Evolutionary conservation across 2,888 invertebrate species (phyloP).

Genomic region (Cheilosia scutellata): DNA sequence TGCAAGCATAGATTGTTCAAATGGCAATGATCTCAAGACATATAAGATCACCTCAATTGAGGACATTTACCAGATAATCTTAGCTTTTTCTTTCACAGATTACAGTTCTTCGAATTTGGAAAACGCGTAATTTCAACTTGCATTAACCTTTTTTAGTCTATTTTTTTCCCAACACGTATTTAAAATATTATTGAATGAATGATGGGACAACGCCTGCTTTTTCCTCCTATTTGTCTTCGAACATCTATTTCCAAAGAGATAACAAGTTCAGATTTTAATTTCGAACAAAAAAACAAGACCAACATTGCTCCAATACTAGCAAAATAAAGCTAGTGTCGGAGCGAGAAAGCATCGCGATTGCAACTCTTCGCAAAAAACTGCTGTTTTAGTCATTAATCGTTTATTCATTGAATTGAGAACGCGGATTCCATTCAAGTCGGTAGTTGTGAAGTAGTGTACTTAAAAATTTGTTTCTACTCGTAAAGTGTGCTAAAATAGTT

Average conservation of each 20-base stretch:
- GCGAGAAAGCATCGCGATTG: conserved; percentile 33
- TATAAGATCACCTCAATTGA: not conserved
- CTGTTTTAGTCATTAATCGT: conserved; percentile 44
- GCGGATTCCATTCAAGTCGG: not conserved
- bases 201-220: conserved; percentile 1
- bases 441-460: not conserved
- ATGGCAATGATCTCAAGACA: not conserved
- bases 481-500: too few relatives aligned
- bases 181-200: conserved; percentile 3
- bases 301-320: not conserved
- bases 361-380: conserved; percentile 26
- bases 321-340: conserved; percentile 8
- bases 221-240: conserved; percentile 2
- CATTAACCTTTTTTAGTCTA: not conserved
- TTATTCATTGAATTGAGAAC: conserved; percentile 50
- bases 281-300: conserved; percentile 33
- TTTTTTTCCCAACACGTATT: not conserved
- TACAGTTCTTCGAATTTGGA: not conserved
- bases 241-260: conserved; percentile 37
- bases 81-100: not conserved
- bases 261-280: conserved; percentile 52
- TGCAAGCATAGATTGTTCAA: not conserved
- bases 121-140: conserved; percentile 11
- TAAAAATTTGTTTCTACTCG: not conserved
- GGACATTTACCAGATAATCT: not conserved